A percentile compares a stretch with the other conserved stretches of the same genome.
phyloP scores from a whole-genome alignment of 30 jellyfish, hydroid and myxozoan species.

The Hydractinia symbiolongicarpus region DNA sequence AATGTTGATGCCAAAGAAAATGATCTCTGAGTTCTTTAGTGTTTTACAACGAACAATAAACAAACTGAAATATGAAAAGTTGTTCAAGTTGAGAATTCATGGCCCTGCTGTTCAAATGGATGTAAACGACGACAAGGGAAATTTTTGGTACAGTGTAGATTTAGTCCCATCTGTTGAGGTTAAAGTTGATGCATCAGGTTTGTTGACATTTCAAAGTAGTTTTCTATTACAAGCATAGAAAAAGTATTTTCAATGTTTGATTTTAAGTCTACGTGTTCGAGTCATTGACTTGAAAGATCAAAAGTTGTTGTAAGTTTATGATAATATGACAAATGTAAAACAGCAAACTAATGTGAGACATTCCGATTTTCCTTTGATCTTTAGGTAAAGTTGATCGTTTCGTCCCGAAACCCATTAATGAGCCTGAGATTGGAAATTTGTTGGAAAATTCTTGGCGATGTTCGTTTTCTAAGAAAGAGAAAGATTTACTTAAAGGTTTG shows the following conservation, averaged over 20 bases:
- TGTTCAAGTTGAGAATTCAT: not conserved
- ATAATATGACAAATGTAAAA: too few relatives aligned
- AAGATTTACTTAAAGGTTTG: slow-evolving; percentile 1
- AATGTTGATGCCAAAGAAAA: slow-evolving; percentile 9
- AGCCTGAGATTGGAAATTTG: not conserved
- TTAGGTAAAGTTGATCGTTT: not conserved
- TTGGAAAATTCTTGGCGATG: slow-evolving; percentile 7
- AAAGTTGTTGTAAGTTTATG: too few relatives aligned
- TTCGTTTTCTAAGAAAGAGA: slow-evolving; percentile 13
- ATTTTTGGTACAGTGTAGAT: slow-evolving; percentile 23
- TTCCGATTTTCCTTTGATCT: not conserved
- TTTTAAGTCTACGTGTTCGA: too few relatives aligned
- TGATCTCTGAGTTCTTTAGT: not conserved
- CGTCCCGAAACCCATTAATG: not conserved
- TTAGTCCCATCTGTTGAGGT: slow-evolving; percentile 5
- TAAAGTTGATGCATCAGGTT: not conserved
- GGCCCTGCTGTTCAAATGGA: slow-evolving; percentile 24
- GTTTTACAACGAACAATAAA: not conserved
- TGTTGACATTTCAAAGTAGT: not conserved
- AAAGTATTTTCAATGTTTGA: not conserved
- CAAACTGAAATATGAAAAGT: not conserved
- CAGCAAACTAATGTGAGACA: too few relatives aligned
- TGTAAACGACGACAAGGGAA: not conserved
- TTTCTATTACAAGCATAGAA: not conserved
- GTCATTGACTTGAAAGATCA: too few relatives aligned